A percentile compares a stretch with the other conserved stretches of the same genome.
These are phyloP conservation scores for Limulus polyphemus DNA, from an alignment of 2,888 invertebrate species.

Conservation along the genomic window DNA sequence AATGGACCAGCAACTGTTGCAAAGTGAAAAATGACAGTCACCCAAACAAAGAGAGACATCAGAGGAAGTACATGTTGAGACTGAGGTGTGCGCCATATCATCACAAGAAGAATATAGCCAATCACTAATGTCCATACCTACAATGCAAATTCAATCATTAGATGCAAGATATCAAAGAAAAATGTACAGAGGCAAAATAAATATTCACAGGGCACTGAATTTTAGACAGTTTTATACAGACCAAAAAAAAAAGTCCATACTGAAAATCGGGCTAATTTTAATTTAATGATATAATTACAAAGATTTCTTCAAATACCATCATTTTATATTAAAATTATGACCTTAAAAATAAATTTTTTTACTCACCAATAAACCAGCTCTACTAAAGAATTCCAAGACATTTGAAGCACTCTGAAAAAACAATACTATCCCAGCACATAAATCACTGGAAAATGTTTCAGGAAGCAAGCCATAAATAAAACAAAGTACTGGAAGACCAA, in stretches of 20 bases:
- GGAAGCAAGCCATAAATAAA: slow-evolving; percentile 61
- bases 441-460: slow-evolving; percentile 45
- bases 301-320: too few relatives aligned
- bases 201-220: not conserved
- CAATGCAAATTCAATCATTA: not conserved
- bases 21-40: slow-evolving; percentile 57
- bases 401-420: slow-evolving; percentile 10
- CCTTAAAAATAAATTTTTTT: not conserved
- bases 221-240: not conserved
- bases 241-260: not conserved
- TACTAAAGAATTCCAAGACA: slow-evolving; percentile 17
- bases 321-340: too few relatives aligned
- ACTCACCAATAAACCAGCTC: slow-evolving; percentile 17
- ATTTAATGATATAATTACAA: too few relatives aligned
- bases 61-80: slow-evolving; percentile 45
- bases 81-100: slow-evolving; percentile 60
- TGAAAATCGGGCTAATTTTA: too few relatives aligned
- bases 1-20: slow-evolving; percentile 61
- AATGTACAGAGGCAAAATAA: not conserved
- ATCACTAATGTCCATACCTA: slow-evolving; percentile 45
- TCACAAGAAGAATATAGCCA: slow-evolving; percentile 55
- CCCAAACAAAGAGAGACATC: slow-evolving; percentile 57
- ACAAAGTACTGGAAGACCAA: slow-evolving; percentile 43
- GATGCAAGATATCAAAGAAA: not conserved
- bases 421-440: slow-evolving; percentile 42